Evolutionary conservation across 2,113 vertebrate genomes (phyloP).

Genomic region (Pelodiscus sinensis): DNA sequence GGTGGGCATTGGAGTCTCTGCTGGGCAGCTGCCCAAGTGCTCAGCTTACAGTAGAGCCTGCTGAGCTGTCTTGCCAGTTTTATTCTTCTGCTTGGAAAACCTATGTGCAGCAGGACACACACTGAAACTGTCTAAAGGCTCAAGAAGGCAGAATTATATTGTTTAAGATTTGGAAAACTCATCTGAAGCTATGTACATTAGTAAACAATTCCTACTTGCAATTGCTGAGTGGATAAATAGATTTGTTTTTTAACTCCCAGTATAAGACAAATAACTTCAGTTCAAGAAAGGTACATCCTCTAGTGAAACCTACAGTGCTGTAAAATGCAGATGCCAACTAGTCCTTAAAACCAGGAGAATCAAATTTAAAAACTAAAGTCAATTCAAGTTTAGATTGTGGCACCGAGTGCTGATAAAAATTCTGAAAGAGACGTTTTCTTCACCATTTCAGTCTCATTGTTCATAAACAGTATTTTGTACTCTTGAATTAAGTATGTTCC

Average conservation of each 20-base stretch:
- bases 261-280: not conserved
- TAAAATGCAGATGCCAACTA: not conserved
- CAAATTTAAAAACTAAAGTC: not conserved
- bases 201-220: not conserved
- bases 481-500: not conserved
- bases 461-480: not conserved
- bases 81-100: not conserved
- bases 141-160: not conserved
- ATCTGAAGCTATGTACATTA: conserved; percentile 3
- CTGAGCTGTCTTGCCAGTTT: no score
- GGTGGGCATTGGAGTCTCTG: no score
- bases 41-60: no score
- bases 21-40: no score
- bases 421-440: not conserved
- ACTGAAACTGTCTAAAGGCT: not conserved
- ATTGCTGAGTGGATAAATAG: not conserved
- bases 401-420: not conserved
- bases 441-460: not conserved
- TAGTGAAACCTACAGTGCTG: not conserved
- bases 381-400: not conserved
- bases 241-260: not conserved
- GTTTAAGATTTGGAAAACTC: not conserved
- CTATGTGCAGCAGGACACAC: not conserved
- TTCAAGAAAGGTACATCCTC: not conserved
- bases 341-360: not conserved